These are phyloP conservation scores for Drosophila kuntzei DNA, from an alignment of 2,888 invertebrate genomes.

Conservation along the genomic window DNA sequence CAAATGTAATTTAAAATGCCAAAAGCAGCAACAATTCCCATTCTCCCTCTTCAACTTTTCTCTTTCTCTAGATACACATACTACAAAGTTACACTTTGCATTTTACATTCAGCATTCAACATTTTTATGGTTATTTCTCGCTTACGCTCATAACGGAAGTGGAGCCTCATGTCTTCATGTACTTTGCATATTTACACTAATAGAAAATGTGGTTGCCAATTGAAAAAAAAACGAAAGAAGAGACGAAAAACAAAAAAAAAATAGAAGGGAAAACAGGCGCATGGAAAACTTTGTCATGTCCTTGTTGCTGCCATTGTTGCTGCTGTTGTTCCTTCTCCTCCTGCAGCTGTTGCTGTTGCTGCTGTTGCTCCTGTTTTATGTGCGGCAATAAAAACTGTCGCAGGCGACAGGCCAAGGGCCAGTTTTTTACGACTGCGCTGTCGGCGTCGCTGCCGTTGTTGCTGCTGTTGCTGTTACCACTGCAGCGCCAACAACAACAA, in stretches of 20 bases:
- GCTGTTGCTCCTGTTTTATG: conserved; percentile 70
- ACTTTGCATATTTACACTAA: conserved; percentile 82
- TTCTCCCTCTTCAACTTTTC: background rate
- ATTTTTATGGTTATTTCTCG: conserved; percentile 70
- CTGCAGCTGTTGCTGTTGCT: conserved; percentile 13
- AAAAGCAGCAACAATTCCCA: conserved; percentile 45
- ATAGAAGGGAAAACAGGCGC: conserved; percentile 45
- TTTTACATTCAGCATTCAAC: conserved; percentile 67
- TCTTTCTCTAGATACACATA: conserved; percentile 1
- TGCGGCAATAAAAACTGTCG: conserved; percentile 78
- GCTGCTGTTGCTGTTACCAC: conserved; percentile 23
- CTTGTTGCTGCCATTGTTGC: conserved; percentile 52
- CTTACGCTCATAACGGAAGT: conserved; percentile 70
- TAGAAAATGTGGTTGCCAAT: conserved; percentile 79
- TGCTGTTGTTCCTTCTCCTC: conserved; percentile 20
- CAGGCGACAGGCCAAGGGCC: conserved; percentile 72
- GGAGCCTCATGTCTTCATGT: conserved; percentile 82
- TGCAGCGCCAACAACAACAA: background rate
- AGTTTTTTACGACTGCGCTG: conserved; percentile 69
- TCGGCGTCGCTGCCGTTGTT: conserved; percentile 39
- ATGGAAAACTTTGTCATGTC: conserved; percentile 67
- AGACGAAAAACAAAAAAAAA: conserved; percentile 1
- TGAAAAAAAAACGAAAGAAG: conserved; percentile 51
- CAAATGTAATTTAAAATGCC: conserved; percentile 64
- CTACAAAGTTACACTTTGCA: conserved; percentile 77